phyloP scores from a whole-genome alignment of 2,888 invertebrate species.

The Harmothoe impar region DNA sequence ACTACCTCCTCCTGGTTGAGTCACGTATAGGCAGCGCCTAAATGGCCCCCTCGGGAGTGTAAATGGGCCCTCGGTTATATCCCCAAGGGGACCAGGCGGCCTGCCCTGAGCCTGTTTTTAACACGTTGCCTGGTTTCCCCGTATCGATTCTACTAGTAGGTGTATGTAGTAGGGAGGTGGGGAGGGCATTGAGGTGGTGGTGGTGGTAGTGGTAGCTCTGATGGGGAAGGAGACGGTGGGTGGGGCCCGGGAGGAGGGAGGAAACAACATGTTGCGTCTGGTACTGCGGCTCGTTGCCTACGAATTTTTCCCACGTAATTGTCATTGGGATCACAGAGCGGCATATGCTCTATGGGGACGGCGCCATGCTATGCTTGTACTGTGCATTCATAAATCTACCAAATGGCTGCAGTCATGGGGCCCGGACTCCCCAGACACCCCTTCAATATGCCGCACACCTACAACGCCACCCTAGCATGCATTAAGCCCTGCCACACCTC shows the following conservation, averaged over 20 bases:
- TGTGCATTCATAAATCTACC: constrained; percentile 11
- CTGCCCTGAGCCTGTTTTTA: constrained; percentile 15
- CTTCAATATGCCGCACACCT: too few species aligned
- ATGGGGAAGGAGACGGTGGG: background rate
- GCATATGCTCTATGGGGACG: background rate
- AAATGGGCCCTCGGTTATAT: background rate
- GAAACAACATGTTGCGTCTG: background rate
- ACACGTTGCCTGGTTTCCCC: constrained; percentile 10
- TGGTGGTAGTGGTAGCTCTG: background rate
- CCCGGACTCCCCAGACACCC: too few species aligned
- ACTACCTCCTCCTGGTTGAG: background rate
- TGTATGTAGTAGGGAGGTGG: background rate
- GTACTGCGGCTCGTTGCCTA: background rate
- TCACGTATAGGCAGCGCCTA: background rate
- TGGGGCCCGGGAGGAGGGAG: background rate
- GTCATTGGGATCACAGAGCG: background rate
- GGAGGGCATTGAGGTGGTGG: constrained; percentile 2
- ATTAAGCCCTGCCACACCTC: too few species aligned
- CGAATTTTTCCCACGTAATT: background rate
- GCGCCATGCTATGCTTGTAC: background rate
- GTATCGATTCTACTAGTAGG: background rate
- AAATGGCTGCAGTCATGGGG: too few species aligned
- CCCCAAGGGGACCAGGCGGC: background rate
- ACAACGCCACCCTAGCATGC: too few species aligned
- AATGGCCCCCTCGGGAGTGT: constrained; percentile 19